Base-by-base conservation (phyloP, 2,113 vertebrate genomes). In the Oncorhynchus tshawytscha region DNA sequence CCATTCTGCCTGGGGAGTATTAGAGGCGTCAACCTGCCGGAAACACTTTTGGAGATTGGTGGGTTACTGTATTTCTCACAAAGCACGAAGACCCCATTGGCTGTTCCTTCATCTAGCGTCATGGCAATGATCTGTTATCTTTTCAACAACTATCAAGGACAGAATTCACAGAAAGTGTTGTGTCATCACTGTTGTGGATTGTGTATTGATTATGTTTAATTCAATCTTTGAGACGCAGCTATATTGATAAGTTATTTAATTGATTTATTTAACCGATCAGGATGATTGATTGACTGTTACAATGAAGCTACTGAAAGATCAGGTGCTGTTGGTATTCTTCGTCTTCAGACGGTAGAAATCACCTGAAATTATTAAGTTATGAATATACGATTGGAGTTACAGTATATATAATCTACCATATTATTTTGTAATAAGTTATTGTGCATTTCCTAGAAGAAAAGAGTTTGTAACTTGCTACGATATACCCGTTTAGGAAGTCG, bases 41-140 rank as follows among this genome's bases (percentile, higher is more conserved):
- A 20, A 0, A 9, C 45, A 66, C 6, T 6, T 3, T 18, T 24
- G n/a, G 11, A 18, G 5, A 39, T 39, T 9, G 48, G 6, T 24
- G 22, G 49, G 20, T 51, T 27, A 5, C 6, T 39, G 16, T 68
- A 16, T 31, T 39, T 39, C 25, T 18, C 29, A 16, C 66, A 12
- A 39, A 39, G 11, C 5, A 12, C 16, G 20, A 15, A 18, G 3
- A 5, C 5, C 13, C 29, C 29, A 31, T 27, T 68, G 66, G 25
- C 29, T 57, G 16, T 57, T 57, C 29, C 66, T 34, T 7, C 11
- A 15, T 70, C n/a, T 34, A 68, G 20, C 29, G 75, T 20, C 82
- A 81, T 87, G 81, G 81, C 7, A 22, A 8, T 2, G 59, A 1
- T 60, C 49, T 60, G 20, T 60, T 4, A 4, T n/a, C 6, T 22